These are phyloP conservation scores for Pristiophorus japonicus DNA, from an alignment of 2,113 vertebrate genomes.

Conservation along the genomic window DNA sequence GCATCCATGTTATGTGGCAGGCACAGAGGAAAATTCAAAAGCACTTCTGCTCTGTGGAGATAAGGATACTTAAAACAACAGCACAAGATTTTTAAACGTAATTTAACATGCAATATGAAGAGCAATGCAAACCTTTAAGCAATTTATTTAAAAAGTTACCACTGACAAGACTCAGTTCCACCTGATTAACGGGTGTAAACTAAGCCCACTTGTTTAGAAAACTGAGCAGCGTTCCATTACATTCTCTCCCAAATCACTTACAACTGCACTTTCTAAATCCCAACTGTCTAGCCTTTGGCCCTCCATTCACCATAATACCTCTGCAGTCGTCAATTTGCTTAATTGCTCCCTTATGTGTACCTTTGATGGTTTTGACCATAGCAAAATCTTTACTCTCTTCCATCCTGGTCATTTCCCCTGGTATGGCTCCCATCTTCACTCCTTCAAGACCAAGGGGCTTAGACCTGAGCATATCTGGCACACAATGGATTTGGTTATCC, in stretches of 20 bases:
- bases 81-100: constrained; percentile 40
- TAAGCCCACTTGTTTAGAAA: background rate
- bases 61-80: constrained; percentile 56
- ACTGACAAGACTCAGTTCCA: background rate
- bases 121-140: background rate
- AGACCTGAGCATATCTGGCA: background rate
- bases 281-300: background rate
- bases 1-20: constrained; percentile 54
- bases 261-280: background rate
- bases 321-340: background rate
- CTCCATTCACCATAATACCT: background rate
- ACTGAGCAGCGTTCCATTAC: background rate
- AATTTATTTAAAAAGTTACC: background rate
- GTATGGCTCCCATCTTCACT: background rate
- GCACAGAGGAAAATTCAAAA: constrained; percentile 49
- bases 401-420: background rate
- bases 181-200: constrained; percentile 5
- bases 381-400: background rate
- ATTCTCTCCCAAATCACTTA: background rate
- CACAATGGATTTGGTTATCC: background rate
- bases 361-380: background rate
- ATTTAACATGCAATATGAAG: background rate
- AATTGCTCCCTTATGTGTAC: background rate
- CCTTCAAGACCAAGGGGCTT: background rate
- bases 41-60: constrained; percentile 47